A percentile compares a stretch with the other conserved stretches of the same genome.
These are phyloP conservation scores for Drosophila paulistorum DNA, from an alignment of 1,140 invertebrate genomes.

Conservation along the genomic window DNA sequence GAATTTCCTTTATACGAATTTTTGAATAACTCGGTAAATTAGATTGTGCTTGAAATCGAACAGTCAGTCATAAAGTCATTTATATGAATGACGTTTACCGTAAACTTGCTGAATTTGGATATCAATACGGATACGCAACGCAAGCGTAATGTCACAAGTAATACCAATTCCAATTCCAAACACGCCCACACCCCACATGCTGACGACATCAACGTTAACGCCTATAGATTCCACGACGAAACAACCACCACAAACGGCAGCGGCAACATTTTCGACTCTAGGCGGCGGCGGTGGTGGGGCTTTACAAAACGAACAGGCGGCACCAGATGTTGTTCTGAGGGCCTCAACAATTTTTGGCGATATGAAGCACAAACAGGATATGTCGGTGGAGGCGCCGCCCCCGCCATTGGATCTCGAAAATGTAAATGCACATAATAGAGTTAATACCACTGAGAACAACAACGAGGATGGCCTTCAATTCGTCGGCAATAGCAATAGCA, in stretches of 20 bases:
- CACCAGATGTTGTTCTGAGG: constrained; percentile 52
- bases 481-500: constrained; percentile 20
- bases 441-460: constrained; percentile 52
- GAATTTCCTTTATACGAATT: constrained; percentile 60
- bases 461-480: constrained; percentile 41
- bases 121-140: constrained; percentile 32
- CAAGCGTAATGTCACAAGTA: constrained; percentile 73
- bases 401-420: constrained; percentile 64
- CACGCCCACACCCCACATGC: constrained; percentile 79
- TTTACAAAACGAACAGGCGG: constrained; percentile 47
- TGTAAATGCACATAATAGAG: constrained; percentile 59
- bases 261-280: constrained; percentile 50
- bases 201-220: constrained; percentile 75
- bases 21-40: constrained; percentile 62
- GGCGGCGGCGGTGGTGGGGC: constrained; percentile 26
- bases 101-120: constrained; percentile 39
- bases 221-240: constrained; percentile 67
- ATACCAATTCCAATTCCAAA: constrained; percentile 65
- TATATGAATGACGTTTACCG: constrained; percentile 13
- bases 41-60: neutral
- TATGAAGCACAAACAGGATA: constrained; percentile 57
- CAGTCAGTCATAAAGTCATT: constrained; percentile 1
- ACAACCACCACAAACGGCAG: constrained; percentile 48
- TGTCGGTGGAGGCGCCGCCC: neutral
- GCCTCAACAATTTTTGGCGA: constrained; percentile 64